Conservation (phyloP, 1,140 invertebrate genomes). For the Spodoptera frugiperda region DNA sequence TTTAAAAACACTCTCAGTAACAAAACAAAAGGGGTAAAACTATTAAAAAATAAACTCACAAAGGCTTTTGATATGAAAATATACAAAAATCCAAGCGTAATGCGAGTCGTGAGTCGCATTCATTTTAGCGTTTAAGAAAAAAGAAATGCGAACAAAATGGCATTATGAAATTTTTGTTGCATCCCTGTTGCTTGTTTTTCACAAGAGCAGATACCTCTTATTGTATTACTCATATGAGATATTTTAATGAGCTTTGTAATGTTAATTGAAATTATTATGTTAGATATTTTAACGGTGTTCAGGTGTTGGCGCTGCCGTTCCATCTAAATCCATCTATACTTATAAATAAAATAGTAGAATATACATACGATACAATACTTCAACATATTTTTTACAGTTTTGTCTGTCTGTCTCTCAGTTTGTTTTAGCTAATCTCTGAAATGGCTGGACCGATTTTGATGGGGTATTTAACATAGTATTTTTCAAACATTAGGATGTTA, state of each 20-base stretch:
- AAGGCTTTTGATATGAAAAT: slow-evolving; percentile 8
- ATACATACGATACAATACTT: too few species aligned
- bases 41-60: not conserved
- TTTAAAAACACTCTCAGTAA: not conserved
- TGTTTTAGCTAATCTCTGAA: too few species aligned
- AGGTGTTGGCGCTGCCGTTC: too few species aligned
- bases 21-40: not conserved
- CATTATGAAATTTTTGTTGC: slow-evolving; percentile 40
- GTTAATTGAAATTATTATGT: not conserved
- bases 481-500: too few species aligned
- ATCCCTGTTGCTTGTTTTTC: slow-evolving; percentile 22
- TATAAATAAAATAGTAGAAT: too few species aligned
- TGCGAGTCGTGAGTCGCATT: slow-evolving; percentile 23
- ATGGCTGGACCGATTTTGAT: too few species aligned
- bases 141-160: slow-evolving; percentile 11
- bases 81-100: slow-evolving; percentile 2
- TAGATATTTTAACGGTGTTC: not conserved
- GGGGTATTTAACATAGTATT: too few species aligned
- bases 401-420: too few species aligned
- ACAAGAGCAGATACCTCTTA: not conserved
- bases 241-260: slow-evolving; percentile 10
- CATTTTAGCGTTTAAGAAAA: slow-evolving; percentile 33
- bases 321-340: too few species aligned
- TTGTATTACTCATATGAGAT: slow-evolving; percentile 7
- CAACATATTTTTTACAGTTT: too few species aligned